A percentile compares a stretch with the other conserved stretches of the same genome.
These are phyloP conservation scores for Drosophila aff. DNA, from an alignment of 1,140 invertebrate genomes.

Conservation along the genomic window DNA sequence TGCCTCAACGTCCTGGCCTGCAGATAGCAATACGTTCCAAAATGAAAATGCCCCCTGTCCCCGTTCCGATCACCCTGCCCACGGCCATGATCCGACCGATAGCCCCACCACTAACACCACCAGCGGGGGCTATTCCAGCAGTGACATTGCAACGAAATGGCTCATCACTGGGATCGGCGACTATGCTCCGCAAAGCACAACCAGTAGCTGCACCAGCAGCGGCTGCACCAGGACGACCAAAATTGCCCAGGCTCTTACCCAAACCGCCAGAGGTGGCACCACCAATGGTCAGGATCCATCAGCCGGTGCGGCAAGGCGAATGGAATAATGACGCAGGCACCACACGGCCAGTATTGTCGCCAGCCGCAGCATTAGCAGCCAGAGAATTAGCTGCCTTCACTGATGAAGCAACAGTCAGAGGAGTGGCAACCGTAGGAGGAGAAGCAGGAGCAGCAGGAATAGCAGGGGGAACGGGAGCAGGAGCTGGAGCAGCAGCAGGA, in stretches of 20 bases:
- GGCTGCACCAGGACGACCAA: background rate
- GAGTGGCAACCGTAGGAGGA: too few species aligned
- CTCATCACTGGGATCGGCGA: background rate
- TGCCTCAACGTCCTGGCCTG: background rate
- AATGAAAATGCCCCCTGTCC: background rate
- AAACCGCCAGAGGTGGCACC: background rate
- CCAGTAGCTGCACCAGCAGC: background rate
- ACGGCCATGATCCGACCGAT: background rate
- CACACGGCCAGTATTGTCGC: background rate
- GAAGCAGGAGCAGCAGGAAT: background rate
- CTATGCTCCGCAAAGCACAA: background rate
- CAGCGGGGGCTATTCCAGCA: background rate
- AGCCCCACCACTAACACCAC: background rate
- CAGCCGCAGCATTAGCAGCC: background rate
- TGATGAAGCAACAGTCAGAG: too few species aligned
- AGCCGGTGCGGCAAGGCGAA: background rate
- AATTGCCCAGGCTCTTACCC: background rate
- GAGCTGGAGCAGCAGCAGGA: background rate
- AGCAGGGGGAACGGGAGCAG: background rate
- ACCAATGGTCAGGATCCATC: conserved; percentile 5
- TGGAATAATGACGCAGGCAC: background rate
- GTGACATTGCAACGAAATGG: background rate
- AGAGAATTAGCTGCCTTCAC: background rate
- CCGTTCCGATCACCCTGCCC: background rate
- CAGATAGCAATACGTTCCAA: background rate